A percentile compares a stretch with the other conserved stretches of the same genome.
Conservation (phyloP, 2,113 vertebrate species). For the Pyrgilauda ruficollis region DNA sequence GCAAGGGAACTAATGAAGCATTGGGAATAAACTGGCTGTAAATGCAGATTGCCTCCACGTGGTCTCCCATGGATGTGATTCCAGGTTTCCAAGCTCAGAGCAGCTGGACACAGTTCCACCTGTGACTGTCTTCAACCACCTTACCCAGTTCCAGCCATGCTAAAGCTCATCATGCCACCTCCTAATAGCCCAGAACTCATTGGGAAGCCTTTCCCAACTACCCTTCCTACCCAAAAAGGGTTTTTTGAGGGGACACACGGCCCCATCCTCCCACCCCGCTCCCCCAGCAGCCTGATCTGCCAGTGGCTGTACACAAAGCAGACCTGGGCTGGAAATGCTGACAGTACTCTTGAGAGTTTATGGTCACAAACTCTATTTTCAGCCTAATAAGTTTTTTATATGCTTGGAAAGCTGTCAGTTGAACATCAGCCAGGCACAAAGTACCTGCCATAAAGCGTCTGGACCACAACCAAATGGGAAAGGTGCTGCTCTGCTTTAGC, state of each 20-base stretch:
- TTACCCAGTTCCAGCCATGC: not conserved
- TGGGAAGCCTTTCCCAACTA: not conserved
- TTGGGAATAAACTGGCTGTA: not conserved
- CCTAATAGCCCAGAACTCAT: not conserved
- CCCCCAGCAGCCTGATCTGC: not conserved
- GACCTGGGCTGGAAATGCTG: not conserved
- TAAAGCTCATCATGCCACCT: not conserved
- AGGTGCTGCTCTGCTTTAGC: conserved; percentile 26
- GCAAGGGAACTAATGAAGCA: not conserved
- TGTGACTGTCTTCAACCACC: not conserved
- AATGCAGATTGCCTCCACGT: fast-evolving
- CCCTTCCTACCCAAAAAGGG: not conserved
- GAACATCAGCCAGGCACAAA: conserved; percentile 66
- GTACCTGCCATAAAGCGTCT: conserved; percentile 51
- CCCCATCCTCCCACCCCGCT: not conserved
- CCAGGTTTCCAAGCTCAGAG: not conserved
- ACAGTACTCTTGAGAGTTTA: conserved; percentile 34
- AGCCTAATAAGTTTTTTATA: conserved; percentile 71
- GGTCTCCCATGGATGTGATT: not conserved
- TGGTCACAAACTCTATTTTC: conserved; percentile 73
- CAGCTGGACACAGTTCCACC: not conserved
- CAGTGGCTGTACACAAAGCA: not conserved
- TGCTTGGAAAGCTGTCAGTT: conserved; percentile 64
- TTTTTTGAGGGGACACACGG: not conserved
- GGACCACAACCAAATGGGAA: not conserved